Evolutionary conservation across 2,888 invertebrate genomes (phyloP), one percentile per base, ranked within the genome.

Genomic region (Tillus elongatus): DNA sequence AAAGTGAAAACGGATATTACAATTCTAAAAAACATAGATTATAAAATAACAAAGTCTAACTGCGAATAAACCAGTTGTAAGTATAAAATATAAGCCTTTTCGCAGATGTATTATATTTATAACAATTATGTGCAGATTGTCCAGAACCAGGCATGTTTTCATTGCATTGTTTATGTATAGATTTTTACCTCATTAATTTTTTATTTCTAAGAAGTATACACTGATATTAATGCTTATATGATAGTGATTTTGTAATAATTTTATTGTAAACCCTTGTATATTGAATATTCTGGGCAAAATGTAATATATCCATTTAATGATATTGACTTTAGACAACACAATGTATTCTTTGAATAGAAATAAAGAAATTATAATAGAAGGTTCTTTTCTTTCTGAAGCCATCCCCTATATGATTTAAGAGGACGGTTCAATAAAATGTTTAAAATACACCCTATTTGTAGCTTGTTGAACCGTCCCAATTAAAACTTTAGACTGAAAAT

Each of bases 331-430:
- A 65, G 65, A 65, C n/a, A 56, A 65, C 64, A 63, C 56, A 61
- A 61, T 66, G 64, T 66, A 65, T 66, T 65, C 64, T 65, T 66
- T 65, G 61, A 64, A 62, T 66, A 66, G 66, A 65, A 64, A 63
- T 63, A 62, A 63, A 62, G 52, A n/a, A n/a, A n/a, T n/a, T 48
- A 56, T 49, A 49, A 51, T 45, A 48, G 46, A 51, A 47, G 46
- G 30, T 35, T 43, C 27, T 15, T 16, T 36, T 39, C n/a, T n/a
- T n/a, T n/a, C n/a, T n/a, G n/a, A n/a, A n/a, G n/a, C n/a, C n/a
- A n/a, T n/a, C n/a, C n/a, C n/a, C n/a, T n/a, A n/a, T n/a, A n/a
- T n/a, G n/a, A n/a, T n/a, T n/a, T n/a, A n/a, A n/a, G n/a, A n/a
- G n/a, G n/a, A n/a, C n/a, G n/a, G n/a, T n/a, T n/a, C n/a, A n/a